phyloP scores from a whole-genome alignment of 2,888 invertebrate genomes.

The Phyllotreta cruciferae region DNA sequence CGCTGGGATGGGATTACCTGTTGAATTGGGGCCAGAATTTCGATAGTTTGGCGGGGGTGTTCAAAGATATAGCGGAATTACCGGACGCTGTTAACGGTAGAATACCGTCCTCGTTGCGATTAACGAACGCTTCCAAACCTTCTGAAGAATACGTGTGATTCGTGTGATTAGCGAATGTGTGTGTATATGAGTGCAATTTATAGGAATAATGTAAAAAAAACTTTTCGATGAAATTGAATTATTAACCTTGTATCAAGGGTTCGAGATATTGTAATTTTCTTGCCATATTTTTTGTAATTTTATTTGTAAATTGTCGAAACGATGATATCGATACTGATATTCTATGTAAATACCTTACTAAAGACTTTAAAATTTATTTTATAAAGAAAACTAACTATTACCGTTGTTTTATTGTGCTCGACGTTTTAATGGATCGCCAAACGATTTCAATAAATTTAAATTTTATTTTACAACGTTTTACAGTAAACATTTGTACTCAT shows the following conservation, averaged over 20 bases:
- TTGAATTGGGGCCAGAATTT: constrained; percentile 97
- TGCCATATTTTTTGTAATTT: constrained; percentile 56
- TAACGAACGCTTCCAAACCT: constrained; percentile 83
- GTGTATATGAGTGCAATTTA: constrained; percentile 40
- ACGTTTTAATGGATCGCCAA: too few relatives aligned
- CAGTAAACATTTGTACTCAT: too few relatives aligned
- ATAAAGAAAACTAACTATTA: constrained; percentile 47
- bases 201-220: constrained; percentile 23
- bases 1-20: constrained; percentile 92
- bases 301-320: constrained; percentile 42
- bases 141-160: constrained; percentile 86
- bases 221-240: constrained; percentile 32
- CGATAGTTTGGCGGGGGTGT: constrained; percentile 93
- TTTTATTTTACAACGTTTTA: too few relatives aligned
- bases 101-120: constrained; percentile 75
- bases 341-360: constrained; percentile 51
- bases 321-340: constrained; percentile 1
- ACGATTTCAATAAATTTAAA: too few relatives aligned
- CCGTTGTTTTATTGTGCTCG: constrained; percentile 1
- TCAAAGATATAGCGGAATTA: constrained; percentile 94
- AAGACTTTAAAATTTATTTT: constrained; percentile 48
- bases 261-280: constrained; percentile 50
- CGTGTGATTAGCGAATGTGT: not conserved
- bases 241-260: constrained; percentile 57
- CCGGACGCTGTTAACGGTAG: constrained; percentile 82